Evolutionary conservation across 2,113 vertebrate species (phyloP).

Genomic region (Daubentonia madagascariensis): DNA sequence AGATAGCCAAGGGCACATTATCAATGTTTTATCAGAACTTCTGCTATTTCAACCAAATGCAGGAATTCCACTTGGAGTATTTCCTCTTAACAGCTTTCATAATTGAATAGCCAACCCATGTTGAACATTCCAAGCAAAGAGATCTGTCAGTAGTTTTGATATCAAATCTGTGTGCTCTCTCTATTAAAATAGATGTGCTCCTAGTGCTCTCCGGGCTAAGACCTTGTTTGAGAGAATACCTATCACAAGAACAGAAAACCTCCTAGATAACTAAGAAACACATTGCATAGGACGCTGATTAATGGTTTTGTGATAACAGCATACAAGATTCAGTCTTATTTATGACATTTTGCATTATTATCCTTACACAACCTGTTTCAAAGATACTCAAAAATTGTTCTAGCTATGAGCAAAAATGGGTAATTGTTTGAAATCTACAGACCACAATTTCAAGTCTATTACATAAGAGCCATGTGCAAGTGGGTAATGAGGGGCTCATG

Average conservation of each 20-base stretch:
- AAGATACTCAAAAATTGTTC: not conserved
- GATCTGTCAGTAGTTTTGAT: not conserved
- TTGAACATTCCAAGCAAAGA: not conserved
- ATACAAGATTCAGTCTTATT: not conserved
- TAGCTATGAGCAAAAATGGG: not conserved
- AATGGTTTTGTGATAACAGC: not conserved
- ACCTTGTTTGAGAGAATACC: not conserved
- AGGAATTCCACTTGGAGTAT: not conserved
- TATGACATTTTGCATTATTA: not conserved
- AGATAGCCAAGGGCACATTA: not conserved
- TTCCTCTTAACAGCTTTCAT: not conserved
- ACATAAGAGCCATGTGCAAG: not conserved
- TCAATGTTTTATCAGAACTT: conserved; percentile 3
- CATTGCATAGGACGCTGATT: rapidly evolving
- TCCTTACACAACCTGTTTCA: not conserved
- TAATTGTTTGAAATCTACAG: not conserved
- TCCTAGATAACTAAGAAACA: not conserved
- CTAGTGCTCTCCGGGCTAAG: not conserved
- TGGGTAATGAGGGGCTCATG: not conserved
- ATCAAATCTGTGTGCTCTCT: not conserved
- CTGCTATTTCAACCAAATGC: not conserved
- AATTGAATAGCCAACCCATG: not conserved
- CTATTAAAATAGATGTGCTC: not conserved
- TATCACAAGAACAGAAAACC: not conserved
- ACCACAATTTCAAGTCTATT: not conserved